These are phyloP conservation scores for Xenopus tropicalis DNA, from an alignment of 2,113 vertebrate genomes.

Conservation along the genomic window DNA sequence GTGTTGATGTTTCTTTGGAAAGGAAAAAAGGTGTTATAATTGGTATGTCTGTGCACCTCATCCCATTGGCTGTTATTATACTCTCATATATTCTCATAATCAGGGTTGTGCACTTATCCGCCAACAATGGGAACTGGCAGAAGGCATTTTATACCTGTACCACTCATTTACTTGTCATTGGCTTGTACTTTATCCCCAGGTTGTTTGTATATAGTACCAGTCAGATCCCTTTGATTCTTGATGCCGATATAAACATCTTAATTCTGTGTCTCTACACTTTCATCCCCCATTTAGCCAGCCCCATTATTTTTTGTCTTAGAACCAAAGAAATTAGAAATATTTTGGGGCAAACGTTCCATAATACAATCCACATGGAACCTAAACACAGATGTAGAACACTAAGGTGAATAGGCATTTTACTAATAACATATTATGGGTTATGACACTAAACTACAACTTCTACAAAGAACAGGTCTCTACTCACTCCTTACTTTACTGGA, in stretches of 20 bases:
- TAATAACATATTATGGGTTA: too few species aligned
- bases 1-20: constrained; percentile 30
- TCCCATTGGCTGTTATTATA: constrained; percentile 14
- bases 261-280: constrained; percentile 33
- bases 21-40: constrained; percentile 2
- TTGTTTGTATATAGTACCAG: constrained; percentile 6
- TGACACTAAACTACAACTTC: too few species aligned
- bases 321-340: constrained; percentile 2
- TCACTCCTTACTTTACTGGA: too few species aligned
- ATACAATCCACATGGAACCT: too few species aligned
- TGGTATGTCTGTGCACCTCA: constrained; percentile 6
- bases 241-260: constrained; percentile 22
- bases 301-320: constrained; percentile 22
- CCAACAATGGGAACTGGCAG: neutral
- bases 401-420: too few species aligned
- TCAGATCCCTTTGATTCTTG: constrained; percentile 10
- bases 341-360: too few species aligned
- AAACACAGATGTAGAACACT: too few species aligned
- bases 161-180: constrained; percentile 25
- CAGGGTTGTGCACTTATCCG: neutral
- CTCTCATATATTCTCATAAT: constrained; percentile 29
- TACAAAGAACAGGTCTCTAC: too few species aligned
- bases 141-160: constrained; percentile 32
- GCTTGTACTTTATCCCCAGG: constrained; percentile 25
- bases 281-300: constrained; percentile 11